Evolutionary conservation across 2,797 vertebrate genomes (phyloP).

Genomic region (Iguana delicatissima): DNA sequence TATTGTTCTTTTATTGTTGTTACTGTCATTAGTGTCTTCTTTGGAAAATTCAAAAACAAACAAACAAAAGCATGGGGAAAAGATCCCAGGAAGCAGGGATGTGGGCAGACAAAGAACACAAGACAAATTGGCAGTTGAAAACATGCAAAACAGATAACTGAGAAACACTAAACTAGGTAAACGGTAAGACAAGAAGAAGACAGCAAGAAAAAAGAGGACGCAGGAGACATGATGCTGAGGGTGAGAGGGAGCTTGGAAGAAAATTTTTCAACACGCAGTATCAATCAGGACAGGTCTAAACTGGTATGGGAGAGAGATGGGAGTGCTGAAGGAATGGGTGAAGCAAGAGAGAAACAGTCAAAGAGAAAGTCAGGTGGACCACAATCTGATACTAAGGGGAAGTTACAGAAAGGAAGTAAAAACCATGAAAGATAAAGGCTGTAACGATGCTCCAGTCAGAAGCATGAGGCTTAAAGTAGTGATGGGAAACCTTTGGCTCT

Average conservation of each 20-base stretch:
- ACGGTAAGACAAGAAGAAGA: not conserved
- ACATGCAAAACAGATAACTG: not conserved
- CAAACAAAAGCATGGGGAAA: not conserved
- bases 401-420: not conserved
- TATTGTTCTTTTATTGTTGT: too few species aligned
- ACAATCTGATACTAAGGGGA: not conserved
- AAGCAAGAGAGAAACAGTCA: not conserved
- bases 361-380: not conserved
- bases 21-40: too few species aligned
- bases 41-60: too few species aligned
- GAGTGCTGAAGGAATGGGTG: not conserved
- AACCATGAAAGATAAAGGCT: not conserved
- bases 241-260: not conserved
- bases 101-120: not conserved
- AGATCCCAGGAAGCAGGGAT: not conserved
- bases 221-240: not conserved
- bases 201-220: not conserved
- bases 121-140: not conserved
- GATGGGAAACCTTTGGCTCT: too few species aligned
- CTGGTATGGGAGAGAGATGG: not conserved
- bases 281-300: not conserved
- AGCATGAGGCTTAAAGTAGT: too few species aligned
- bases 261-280: not conserved
- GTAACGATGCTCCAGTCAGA: too few species aligned
- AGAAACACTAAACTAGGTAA: not conserved